phyloP scores from a whole-genome alignment of 1,140 invertebrate genomes.

The Caerostris extrusa region DNA sequence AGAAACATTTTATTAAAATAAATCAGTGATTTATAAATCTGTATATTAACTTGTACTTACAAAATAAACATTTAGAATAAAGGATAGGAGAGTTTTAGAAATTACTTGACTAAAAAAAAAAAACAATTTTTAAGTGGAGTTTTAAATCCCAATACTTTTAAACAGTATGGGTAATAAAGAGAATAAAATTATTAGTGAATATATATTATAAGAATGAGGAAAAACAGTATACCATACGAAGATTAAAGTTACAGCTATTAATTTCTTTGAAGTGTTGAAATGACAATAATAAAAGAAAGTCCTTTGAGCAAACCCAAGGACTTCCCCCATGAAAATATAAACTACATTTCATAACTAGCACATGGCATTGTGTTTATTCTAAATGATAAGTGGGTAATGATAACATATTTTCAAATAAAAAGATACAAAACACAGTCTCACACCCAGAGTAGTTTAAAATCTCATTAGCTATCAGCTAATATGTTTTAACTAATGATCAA shows the following conservation, averaged over 20 bases:
- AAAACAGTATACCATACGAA: not conserved
- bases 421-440: not conserved
- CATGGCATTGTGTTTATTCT: not conserved
- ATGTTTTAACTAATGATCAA: not conserved
- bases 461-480: not conserved
- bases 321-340: too few relatives aligned
- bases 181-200: not conserved
- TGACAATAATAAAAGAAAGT: too few relatives aligned
- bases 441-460: not conserved
- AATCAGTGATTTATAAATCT: not conserved
- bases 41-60: not conserved
- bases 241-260: too few relatives aligned
- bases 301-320: too few relatives aligned
- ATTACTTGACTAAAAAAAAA: not conserved
- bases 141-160: not conserved
- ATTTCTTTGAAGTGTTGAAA: too few relatives aligned
- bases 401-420: not conserved
- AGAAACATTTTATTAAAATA: not conserved
- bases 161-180: not conserved
- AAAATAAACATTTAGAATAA: not conserved
- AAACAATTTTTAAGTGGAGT: not conserved
- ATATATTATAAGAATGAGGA: not conserved
- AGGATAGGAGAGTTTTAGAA: not conserved
- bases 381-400: not conserved
- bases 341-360: too few relatives aligned